Base-by-base conservation (phyloP, 2,797 vertebrate genomes). In the Sebastes melanostomus region DNA sequence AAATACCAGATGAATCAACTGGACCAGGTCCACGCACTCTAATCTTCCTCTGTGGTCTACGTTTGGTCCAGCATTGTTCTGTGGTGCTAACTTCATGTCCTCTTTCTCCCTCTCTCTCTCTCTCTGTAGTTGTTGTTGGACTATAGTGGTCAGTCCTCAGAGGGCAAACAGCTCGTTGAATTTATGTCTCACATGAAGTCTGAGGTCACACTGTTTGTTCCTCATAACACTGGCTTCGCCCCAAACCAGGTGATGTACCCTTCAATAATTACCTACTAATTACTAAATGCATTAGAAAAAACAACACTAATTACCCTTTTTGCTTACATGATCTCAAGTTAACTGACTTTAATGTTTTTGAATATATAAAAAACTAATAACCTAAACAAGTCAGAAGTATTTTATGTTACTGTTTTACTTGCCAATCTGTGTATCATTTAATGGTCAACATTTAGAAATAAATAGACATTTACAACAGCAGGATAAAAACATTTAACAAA, bases 191-290 rank as follows among this genome's bases (percentile, higher is more conserved):
- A 96, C n/a, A 94, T 90, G 69, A 95, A 90, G 0, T 89, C 95
- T 58, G 96, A 95, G 46, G 95, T 96, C 88, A 99, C 97, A 0
- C 90, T 99, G 60, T 99, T 99, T 62, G 96, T 97, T 25, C 98
- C 98, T 59, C 93, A 97, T 75, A 96, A 99, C 1, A 89, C 92
- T 6, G 97, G 98, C 77, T 98, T 99, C 54, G 5, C 78, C 20
- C 85, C 79, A 25, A 99, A 98, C 80, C 92, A 96, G 94, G 98
- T 99, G 50, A 82, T 1, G 30, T 54, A 27, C 8, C 3, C 10
- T 46, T 72, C 8, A 50, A 9, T 4, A 7, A 46, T 38, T 2
- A 61, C 2, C 14, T 11, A 42, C 4, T 3, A 52, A 46, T 62
- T 5, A 20, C 14, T 65, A 16, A 11, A 14, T 52, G 12, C 24